A percentile compares a stretch with the other conserved stretches of the same genome.
These are phyloP conservation scores for Acleris literana DNA, from an alignment of 2,888 invertebrate species.

Conservation along the genomic window DNA sequence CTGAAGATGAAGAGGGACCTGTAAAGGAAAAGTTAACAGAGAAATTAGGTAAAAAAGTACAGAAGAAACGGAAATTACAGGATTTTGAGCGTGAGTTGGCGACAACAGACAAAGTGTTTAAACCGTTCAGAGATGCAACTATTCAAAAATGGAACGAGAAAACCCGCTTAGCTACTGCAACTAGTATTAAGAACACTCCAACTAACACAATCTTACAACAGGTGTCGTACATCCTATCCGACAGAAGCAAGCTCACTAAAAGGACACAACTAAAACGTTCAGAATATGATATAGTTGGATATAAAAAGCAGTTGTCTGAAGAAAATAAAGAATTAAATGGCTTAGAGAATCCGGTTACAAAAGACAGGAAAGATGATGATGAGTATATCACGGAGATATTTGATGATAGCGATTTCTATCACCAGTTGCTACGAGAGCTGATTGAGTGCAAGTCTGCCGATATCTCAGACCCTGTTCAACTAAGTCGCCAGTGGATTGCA, in stretches of 20 bases:
- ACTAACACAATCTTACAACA: constrained; percentile 88
- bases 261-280: constrained; percentile 92
- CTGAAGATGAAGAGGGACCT: constrained; percentile 70
- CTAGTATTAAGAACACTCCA: constrained; percentile 85
- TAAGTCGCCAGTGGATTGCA: constrained; percentile 95
- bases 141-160: constrained; percentile 98
- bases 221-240: constrained; percentile 92
- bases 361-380: constrained; percentile 72
- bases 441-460: constrained; percentile 95
- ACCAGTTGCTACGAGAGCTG: constrained; percentile 94
- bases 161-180: constrained; percentile 88
- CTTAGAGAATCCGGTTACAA: constrained; percentile 49
- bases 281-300: constrained; percentile 87
- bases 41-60: constrained; percentile 42
- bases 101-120: constrained; percentile 84
- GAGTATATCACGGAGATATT: constrained; percentile 93
- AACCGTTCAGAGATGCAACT: constrained; percentile 88
- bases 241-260: constrained; percentile 89
- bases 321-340: constrained; percentile 48
- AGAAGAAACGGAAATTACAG: constrained; percentile 81
- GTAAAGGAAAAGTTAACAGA: constrained; percentile 46
- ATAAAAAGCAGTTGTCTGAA: constrained; percentile 53
- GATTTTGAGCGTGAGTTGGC: constrained; percentile 85
- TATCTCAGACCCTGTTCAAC: constrained; percentile 91
- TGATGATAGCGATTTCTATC: constrained; percentile 99